Conservation (phyloP, 2,797 vertebrate genomes). For the Phoeniculus purpureus region DNA sequence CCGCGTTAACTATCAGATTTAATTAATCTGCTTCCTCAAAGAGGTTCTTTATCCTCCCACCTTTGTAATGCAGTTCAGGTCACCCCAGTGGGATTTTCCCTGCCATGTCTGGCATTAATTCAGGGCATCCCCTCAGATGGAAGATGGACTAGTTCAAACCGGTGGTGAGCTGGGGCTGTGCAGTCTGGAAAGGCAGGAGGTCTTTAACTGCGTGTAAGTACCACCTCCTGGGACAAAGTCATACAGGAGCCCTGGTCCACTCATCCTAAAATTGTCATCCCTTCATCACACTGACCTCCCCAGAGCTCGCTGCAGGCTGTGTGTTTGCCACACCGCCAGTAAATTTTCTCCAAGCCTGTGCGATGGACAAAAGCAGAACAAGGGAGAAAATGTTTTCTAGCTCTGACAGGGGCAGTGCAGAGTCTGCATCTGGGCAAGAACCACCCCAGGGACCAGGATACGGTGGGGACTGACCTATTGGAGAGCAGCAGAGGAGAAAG, state of each 20-base stretch:
- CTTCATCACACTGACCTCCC: neutral
- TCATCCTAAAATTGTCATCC: neutral
- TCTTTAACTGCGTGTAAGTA: neutral
- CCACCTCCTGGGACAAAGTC: neutral
- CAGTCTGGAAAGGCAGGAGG: neutral
- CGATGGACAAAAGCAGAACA: neutral
- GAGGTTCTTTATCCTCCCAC: slow-evolving; percentile 18
- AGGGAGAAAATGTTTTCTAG: no score
- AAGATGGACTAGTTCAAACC: neutral
- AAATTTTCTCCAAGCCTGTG: neutral
- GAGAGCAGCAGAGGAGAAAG: no score
- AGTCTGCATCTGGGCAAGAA: no score
- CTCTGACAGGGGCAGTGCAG: no score
- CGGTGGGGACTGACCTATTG: no score
- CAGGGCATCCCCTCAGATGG: neutral
- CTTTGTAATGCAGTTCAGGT: slow-evolving; percentile 32
- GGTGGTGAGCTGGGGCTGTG: neutral
- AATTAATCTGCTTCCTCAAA: slow-evolving; percentile 33
- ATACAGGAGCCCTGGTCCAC: neutral
- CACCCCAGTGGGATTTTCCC: neutral
- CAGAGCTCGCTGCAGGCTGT: neutral
- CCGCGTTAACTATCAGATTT: neutral
- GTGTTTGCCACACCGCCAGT: neutral
- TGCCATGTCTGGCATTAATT: neutral
- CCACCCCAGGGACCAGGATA: no score